A percentile compares a stretch with the other conserved stretches of the same genome.
These are phyloP conservation scores for Tauraco erythrolophus DNA, from an alignment of 2,113 vertebrate genomes.

Conservation along the genomic window DNA sequence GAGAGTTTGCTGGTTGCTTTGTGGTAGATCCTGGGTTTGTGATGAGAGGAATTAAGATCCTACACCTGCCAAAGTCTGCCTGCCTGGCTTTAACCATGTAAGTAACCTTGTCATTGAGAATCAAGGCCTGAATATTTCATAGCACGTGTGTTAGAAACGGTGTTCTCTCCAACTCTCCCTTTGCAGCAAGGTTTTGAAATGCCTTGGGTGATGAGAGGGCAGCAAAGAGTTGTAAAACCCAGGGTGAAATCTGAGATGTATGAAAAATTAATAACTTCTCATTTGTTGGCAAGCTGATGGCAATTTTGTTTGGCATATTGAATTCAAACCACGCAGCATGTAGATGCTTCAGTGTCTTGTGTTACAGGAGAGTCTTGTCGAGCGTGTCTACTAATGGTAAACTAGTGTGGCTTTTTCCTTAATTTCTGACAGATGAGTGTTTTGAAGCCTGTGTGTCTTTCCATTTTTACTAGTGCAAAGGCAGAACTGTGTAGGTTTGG, in stretches of 20 bases:
- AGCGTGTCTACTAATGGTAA: neutral
- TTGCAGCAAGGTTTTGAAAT: neutral
- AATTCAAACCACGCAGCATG: neutral
- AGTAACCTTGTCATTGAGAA: neutral
- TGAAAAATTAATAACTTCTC: neutral
- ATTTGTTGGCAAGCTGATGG: neutral
- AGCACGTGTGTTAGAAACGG: neutral
- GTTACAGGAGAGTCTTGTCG: neutral
- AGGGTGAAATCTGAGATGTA: neutral
- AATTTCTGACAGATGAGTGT: neutral
- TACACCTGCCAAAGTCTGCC: neutral
- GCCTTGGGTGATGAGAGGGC: neutral
- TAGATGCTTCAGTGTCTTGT: neutral
- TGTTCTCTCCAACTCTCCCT: neutral
- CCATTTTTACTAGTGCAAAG: neutral
- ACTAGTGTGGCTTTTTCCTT: neutral
- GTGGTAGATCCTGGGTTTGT: neutral
- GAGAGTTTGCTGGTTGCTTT: neutral
- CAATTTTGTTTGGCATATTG: neutral
- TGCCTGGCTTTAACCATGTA: neutral
- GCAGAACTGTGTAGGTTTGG: neutral
- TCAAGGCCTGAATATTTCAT: neutral
- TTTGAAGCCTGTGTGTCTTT: neutral
- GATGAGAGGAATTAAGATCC: neutral
- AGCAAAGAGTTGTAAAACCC: neutral